These are phyloP conservation scores for Poecilia picta DNA, from an alignment of 2,797 vertebrate genomes.

Conservation along the genomic window DNA sequence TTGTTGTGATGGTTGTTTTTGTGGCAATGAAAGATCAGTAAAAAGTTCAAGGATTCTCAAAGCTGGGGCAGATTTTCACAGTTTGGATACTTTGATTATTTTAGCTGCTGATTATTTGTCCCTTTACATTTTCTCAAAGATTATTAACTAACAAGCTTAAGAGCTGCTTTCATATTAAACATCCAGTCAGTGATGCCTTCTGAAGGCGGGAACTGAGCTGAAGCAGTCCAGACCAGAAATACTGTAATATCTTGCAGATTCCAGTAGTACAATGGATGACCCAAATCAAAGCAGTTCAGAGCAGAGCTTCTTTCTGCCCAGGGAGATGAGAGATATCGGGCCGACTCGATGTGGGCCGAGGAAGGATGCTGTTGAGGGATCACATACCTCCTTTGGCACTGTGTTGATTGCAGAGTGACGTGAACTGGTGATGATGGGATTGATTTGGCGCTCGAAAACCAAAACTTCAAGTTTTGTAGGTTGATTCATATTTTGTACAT, in stretches of 20 bases:
- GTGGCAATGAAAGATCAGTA: slow-evolving; percentile 19
- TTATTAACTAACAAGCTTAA: not conserved
- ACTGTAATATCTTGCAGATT: slow-evolving; percentile 66
- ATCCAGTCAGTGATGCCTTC: slow-evolving; percentile 58
- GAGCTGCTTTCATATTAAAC: slow-evolving; percentile 46
- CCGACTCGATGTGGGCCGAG: slow-evolving; percentile 24
- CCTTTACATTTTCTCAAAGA: not conserved
- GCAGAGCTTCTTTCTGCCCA: slow-evolving; percentile 39
- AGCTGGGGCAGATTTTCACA: slow-evolving; percentile 6
- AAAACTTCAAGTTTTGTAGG: not conserved
- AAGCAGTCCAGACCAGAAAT: slow-evolving; percentile 48
- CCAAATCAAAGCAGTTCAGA: slow-evolving; percentile 56
- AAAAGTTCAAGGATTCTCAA: slow-evolving; percentile 12
- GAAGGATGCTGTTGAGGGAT: slow-evolving; percentile 63
- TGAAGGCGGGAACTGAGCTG: slow-evolving; percentile 39
- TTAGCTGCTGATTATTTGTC: not conserved
- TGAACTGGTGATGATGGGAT: slow-evolving; percentile 11
- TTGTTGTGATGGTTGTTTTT: slow-evolving; percentile 17
- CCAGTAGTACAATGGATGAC: slow-evolving; percentile 56
- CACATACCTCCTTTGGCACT: slow-evolving; percentile 58
- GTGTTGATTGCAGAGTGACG: slow-evolving; percentile 41
- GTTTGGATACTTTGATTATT: not conserved
- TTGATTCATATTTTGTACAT: not conserved
- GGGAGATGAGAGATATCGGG: slow-evolving; percentile 66
- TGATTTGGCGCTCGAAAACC: not conserved